A percentile compares a stretch with the other conserved stretches of the same genome.
Conservation (phyloP, 2,113 vertebrate genomes). For the Tinamus guttatus region DNA sequence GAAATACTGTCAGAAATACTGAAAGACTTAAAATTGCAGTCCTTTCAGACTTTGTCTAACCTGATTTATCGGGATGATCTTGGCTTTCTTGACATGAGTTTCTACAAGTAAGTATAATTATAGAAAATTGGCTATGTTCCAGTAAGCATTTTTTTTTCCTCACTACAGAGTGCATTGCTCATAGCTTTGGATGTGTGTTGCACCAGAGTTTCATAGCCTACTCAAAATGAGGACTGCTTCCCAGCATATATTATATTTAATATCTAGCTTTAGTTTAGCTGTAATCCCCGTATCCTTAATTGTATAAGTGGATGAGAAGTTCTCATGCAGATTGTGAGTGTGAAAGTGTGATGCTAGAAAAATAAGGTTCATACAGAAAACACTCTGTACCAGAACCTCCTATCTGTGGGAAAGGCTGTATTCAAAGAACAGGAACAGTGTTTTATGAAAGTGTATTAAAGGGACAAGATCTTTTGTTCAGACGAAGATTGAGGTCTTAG, state of each 20-base stretch:
- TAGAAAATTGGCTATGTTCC: fast-evolving
- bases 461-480: background rate
- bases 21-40: background rate
- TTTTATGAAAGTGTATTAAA: background rate
- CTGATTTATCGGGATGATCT: background rate
- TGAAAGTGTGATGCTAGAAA: background rate
- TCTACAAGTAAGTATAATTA: background rate
- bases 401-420: background rate
- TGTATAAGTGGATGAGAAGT: background rate
- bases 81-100: background rate
- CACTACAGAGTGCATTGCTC: background rate
- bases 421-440: fast-evolving
- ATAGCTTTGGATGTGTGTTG: background rate
- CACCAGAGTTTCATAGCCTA: background rate
- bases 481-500: background rate
- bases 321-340: background rate
- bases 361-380: background rate
- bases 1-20: background rate
- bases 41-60: background rate
- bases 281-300: background rate
- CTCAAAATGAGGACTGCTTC: background rate
- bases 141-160: background rate
- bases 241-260: background rate
- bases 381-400: background rate
- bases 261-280: background rate